Conservation (phyloP, 2,113 vertebrate species). For the Chaetodon trifascialis region DNA sequence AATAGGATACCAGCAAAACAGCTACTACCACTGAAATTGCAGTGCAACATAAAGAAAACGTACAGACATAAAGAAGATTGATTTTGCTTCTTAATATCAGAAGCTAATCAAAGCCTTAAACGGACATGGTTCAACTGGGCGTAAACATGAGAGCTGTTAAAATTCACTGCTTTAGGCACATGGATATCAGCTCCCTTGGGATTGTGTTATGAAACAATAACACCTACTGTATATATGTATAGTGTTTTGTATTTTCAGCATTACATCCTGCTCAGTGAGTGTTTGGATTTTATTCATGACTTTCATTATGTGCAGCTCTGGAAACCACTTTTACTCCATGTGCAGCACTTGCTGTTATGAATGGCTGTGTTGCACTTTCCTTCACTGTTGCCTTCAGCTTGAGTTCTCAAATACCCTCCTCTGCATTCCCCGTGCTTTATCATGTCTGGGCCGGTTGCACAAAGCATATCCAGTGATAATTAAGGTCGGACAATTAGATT, state of each 20-base stretch:
- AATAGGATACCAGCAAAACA: neutral
- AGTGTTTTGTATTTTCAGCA: conserved; percentile 33
- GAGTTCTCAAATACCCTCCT: conserved; percentile 22
- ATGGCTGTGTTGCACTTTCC: conserved; percentile 49
- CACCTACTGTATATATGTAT: neutral
- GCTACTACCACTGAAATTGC: neutral
- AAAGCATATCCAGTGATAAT: conserved; percentile 65
- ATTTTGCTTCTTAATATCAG: neutral
- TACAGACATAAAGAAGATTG: neutral
- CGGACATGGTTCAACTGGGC: neutral
- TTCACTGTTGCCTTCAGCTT: conserved; percentile 43
- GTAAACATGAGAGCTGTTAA: neutral
- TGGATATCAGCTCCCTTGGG: neutral
- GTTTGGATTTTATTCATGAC: conserved; percentile 70
- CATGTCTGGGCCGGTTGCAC: conserved; percentile 56
- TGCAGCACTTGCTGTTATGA: conserved; percentile 48
- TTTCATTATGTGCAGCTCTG: conserved; percentile 64
- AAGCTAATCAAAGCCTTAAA: neutral
- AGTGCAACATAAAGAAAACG: neutral
- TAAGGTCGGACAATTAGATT: conserved; percentile 70
- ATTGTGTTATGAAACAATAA: conserved; percentile 5
- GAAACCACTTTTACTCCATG: conserved; percentile 42
- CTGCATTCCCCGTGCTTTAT: conserved; percentile 43
- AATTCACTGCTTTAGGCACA: conserved; percentile 9
- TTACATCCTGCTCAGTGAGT: conserved; percentile 21